These are phyloP conservation scores for Peromyscus californicus DNA, from an alignment of 2,113 vertebrate genomes.

Conservation along the genomic window DNA sequence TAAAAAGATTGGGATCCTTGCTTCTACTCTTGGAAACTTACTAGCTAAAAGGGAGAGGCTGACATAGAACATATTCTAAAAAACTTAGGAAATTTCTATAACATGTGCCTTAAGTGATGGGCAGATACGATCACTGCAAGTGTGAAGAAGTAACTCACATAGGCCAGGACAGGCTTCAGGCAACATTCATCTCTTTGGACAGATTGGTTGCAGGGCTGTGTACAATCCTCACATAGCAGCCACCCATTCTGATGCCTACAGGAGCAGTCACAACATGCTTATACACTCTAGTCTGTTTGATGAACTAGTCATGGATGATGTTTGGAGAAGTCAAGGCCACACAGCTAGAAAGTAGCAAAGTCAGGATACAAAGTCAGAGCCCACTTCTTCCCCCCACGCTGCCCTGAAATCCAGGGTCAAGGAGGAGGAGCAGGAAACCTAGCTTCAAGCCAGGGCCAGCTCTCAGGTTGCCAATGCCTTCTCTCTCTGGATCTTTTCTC, in stretches of 20 bases:
- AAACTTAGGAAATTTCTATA: not conserved
- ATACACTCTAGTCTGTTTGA: not conserved
- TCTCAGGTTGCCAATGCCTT: not conserved
- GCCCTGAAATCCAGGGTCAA: not conserved
- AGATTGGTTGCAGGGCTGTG: not conserved
- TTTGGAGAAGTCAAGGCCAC: not conserved
- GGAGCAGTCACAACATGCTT: not conserved
- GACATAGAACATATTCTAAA: slow-evolving; percentile 12
- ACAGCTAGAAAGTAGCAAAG: not conserved
- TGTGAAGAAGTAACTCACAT: not conserved
- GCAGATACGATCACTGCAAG: not conserved
- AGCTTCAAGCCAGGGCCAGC: not conserved
- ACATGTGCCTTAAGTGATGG: not conserved
- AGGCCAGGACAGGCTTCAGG: not conserved
- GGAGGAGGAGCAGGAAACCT: not conserved
- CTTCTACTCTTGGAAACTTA: not conserved
- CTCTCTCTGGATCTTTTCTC: not conserved
- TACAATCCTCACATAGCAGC: not conserved
- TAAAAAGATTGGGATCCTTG: not conserved
- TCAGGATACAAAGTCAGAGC: not conserved
- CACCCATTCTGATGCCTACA: not conserved
- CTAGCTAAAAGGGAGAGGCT: not conserved
- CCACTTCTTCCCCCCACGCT: not conserved
- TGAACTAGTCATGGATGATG: not conserved
- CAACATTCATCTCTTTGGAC: not conserved